Base-by-base conservation (phyloP, 2,888 invertebrate genomes). In the Lasioglossum vierecki region DNA sequence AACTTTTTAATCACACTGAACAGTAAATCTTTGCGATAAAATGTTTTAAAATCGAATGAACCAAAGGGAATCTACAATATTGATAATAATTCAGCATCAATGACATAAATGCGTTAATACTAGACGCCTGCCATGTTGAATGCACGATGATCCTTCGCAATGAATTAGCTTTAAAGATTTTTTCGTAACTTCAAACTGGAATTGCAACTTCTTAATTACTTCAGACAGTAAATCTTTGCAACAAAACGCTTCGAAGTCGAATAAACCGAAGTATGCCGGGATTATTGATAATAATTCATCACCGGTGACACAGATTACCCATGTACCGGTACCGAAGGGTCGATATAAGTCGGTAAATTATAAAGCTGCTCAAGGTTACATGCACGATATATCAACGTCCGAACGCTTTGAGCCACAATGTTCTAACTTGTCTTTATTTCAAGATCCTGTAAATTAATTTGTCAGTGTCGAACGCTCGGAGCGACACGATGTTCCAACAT, bases 371-470 rank as follows among this genome's bases (percentile, higher is more conserved):
- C 46, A 39, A 66, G 44, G 39, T 49, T 74, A 18, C 26, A 15
- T 46, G 4, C 8, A 30, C 74, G 4, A 66, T 74, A 13, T 41
- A 74, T 74, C 73, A 66, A 35, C 8, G 30, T 63, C 39, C 41
- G 46, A 15, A 15, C 39, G 44, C 30, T 13, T 73, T 13, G 5
- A 41, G 18, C 15, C 15, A 35, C 71, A 72, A 44, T 60, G 76
- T 60, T 66, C 5, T 30, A 76, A 35, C 66, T 26, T 8, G 66
- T 49, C 15, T 8, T 18, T 53, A 49, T 9, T 35, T 68, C 53
- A 15, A 6, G 68, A 68, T 76, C n/a, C n/a, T 26, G n/a, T 79
- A 72, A 46, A 63, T 79, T 63, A 46, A 76, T 68, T 76, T 68
- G 8, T 76, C 76, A 75, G 60, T 41, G 49, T 35, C 35, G 11